Conservation (phyloP, 2,888 invertebrate species). For the Prosopocoilus inquinatus region DNA sequence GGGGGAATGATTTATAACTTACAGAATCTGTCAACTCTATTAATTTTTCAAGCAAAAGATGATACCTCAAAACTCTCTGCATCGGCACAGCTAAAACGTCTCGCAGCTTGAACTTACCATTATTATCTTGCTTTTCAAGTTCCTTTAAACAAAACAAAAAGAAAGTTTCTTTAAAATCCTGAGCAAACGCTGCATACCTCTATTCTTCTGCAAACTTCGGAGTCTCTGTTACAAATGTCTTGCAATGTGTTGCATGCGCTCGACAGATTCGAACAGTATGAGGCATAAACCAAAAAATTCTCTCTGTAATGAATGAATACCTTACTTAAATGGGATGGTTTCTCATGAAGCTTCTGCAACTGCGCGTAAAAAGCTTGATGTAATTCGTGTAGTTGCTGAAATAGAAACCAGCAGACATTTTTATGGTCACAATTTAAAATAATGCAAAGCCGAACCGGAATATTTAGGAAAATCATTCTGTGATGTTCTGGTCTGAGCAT, state of each 20-base stretch:
- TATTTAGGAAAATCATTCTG: constrained; percentile 82
- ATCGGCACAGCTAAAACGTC: constrained; percentile 97
- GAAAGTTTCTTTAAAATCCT: background rate
- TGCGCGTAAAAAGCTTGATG: constrained; percentile 84
- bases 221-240: constrained; percentile 67
- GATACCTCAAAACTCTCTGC: constrained; percentile 97
- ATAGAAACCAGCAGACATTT: background rate
- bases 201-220: constrained; percentile 64
- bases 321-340: constrained; percentile 66
- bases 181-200: constrained; percentile 54
- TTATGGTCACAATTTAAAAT: background rate
- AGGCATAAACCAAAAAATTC: constrained; percentile 89
- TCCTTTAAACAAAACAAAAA: constrained; percentile 57
- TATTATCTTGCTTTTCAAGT: constrained; percentile 91
- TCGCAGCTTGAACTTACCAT: constrained; percentile 89
- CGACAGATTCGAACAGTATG: constrained; percentile 93
- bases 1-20: constrained; percentile 39
- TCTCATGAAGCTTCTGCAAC: constrained; percentile 69
- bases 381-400: constrained; percentile 78
- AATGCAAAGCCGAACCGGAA: constrained; percentile 61
- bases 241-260: constrained; percentile 84
- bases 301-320: constrained; percentile 91
- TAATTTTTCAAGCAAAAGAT: constrained; percentile 85
- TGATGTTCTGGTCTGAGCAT: constrained; percentile 73
- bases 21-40: constrained; percentile 83